A percentile compares a stretch with the other conserved stretches of the same genome.
Evolutionary conservation across 2,113 vertebrate genomes (phyloP).

Genomic region (Polyodon spathula): DNA sequence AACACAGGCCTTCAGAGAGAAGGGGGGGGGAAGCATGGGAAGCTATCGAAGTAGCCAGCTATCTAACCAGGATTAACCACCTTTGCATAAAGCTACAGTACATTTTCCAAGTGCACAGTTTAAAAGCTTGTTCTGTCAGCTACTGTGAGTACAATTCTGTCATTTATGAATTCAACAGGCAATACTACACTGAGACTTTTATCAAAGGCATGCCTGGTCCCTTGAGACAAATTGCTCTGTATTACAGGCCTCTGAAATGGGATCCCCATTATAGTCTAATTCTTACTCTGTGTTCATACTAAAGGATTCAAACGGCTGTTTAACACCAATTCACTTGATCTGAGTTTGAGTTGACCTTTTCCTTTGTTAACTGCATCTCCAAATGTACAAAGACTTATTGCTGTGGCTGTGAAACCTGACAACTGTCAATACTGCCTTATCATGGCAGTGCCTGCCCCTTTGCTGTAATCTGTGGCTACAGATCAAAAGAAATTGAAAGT

Average conservation of each 20-base stretch:
- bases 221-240: neutral
- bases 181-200: neutral
- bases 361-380: neutral
- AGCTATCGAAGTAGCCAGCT: too few relatives aligned
- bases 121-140: neutral
- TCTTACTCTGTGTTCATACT: conserved; percentile 14
- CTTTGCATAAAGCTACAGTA: too few relatives aligned
- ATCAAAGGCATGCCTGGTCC: neutral
- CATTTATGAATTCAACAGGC: neutral
- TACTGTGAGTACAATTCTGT: neutral
- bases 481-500: conserved; percentile 26
- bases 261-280: neutral
- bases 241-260: neutral
- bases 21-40: too few relatives aligned
- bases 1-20: too few relatives aligned
- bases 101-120: neutral
- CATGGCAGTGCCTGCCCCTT: conserved; percentile 19
- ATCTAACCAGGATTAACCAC: too few relatives aligned
- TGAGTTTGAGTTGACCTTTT: conserved; percentile 11
- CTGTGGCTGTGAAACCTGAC: conserved; percentile 17
- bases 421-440: conserved; percentile 20
- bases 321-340: conserved; percentile 13
- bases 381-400: conserved; percentile 12
- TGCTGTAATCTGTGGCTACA: conserved; percentile 27
- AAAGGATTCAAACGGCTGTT: conserved; percentile 7